These are phyloP conservation scores for Ophion ellenae DNA, from an alignment of 2,888 invertebrate genomes.

Conservation along the genomic window DNA sequence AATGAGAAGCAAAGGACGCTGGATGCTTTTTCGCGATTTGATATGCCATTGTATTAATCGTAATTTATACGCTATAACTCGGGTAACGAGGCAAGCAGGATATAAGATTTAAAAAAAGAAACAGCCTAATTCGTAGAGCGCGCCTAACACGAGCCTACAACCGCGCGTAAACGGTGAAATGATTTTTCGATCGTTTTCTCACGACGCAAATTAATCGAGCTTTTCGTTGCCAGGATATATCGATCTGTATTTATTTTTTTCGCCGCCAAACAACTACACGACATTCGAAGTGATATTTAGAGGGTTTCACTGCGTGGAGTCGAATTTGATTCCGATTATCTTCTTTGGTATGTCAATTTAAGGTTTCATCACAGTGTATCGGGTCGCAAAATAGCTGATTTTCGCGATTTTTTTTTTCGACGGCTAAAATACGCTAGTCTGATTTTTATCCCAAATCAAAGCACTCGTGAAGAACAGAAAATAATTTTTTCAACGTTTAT, in stretches of 20 bases:
- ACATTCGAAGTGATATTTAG: background rate
- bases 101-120: background rate
- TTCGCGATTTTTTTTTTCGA: too few relatives aligned
- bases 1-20: conserved; percentile 38
- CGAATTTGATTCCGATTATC: background rate
- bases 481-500: too few relatives aligned
- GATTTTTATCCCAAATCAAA: too few relatives aligned
- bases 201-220: conserved; percentile 3
- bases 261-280: background rate
- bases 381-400: too few relatives aligned
- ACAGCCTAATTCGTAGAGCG: conserved; percentile 37
- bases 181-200: background rate
- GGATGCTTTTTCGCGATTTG: conserved; percentile 77
- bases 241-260: conserved; percentile 22
- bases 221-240: background rate
- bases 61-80: conserved; percentile 29
- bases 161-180: conserved; percentile 34
- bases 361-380: too few relatives aligned
- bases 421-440: too few relatives aligned
- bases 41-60: conserved; percentile 62
- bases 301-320: background rate
- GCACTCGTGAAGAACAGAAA: too few relatives aligned
- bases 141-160: conserved; percentile 43
- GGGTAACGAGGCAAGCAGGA: conserved; percentile 24
- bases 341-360: too few relatives aligned